Conservation (phyloP, 2,797 vertebrate genomes). For the Manis pentadactyla region DNA sequence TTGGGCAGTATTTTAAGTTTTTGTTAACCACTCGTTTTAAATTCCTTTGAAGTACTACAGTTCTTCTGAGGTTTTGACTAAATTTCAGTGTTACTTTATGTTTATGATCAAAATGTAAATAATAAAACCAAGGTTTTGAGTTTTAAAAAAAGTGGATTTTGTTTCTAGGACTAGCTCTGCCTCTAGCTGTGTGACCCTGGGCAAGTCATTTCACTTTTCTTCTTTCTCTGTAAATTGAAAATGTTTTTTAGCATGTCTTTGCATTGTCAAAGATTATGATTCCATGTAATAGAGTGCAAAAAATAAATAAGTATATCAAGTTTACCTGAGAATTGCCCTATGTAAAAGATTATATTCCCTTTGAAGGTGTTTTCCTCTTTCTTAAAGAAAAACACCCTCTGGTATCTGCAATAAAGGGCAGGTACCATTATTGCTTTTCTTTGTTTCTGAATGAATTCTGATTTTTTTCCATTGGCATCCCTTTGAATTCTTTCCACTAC, state of each 20-base stretch:
- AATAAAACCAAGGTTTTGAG: not conserved
- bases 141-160: not conserved
- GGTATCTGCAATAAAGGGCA: not conserved
- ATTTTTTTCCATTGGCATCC: not conserved
- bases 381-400: not conserved
- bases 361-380: not conserved
- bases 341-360: not conserved
- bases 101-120: constrained; percentile 20
- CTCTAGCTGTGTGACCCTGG: not conserved
- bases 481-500: no score
- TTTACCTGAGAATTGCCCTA: not conserved
- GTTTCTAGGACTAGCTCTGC: not conserved
- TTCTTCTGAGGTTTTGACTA: constrained; percentile 4
- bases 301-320: not conserved
- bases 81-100: not conserved
- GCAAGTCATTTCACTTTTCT: not conserved
- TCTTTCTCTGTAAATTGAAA: not conserved
- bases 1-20: not conserved
- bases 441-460: constrained; percentile 13
- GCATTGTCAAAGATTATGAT: not conserved
- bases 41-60: not conserved
- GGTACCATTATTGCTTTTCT: not conserved
- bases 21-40: not conserved
- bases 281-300: not conserved
- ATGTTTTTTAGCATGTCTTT: not conserved